These are phyloP conservation scores for Colletes collaris DNA, from an alignment of 2,888 invertebrate genomes.

Conservation along the genomic window DNA sequence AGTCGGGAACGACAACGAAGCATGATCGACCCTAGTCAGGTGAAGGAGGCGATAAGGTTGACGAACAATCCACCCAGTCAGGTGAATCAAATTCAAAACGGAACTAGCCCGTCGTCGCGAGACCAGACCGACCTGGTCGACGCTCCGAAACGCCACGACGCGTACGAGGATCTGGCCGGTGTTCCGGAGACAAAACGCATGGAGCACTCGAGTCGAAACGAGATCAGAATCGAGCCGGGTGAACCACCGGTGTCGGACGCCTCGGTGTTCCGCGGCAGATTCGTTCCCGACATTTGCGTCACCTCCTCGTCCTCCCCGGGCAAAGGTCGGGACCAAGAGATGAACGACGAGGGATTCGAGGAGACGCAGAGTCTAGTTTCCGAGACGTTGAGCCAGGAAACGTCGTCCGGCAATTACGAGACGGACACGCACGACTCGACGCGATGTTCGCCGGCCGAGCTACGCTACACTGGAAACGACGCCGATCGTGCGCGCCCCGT, in stretches of 20 bases:
- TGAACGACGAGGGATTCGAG: conserved; percentile 95
- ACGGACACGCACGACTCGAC: conserved; percentile 86
- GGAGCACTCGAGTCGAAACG: neutral
- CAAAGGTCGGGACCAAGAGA: conserved; percentile 86
- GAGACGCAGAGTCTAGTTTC: conserved; percentile 95
- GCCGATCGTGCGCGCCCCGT: neutral
- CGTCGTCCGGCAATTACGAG: conserved; percentile 89
- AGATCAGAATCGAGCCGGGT: neutral
- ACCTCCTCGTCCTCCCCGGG: conserved; percentile 77
- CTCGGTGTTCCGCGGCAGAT: conserved; percentile 71
- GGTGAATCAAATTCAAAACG: conserved; percentile 59
- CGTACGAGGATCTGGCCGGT: neutral
- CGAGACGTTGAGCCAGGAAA: conserved; percentile 93
- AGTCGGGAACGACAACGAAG: conserved; percentile 82
- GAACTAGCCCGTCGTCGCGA: neutral
- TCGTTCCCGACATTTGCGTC: conserved; percentile 84
- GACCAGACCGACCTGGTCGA: conserved; percentile 6
- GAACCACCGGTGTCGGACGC: neutral
- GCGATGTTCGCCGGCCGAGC: conserved; percentile 79
- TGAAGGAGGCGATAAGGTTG: conserved; percentile 76
- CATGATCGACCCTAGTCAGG: conserved; percentile 83
- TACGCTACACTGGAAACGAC: conserved; percentile 48
- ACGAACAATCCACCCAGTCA: conserved; percentile 77
- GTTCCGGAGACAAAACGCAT: neutral
- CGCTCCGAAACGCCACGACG: neutral